phyloP scores from a whole-genome alignment of 2,888 invertebrate genomes.

The Drosophila meridiana region DNA sequence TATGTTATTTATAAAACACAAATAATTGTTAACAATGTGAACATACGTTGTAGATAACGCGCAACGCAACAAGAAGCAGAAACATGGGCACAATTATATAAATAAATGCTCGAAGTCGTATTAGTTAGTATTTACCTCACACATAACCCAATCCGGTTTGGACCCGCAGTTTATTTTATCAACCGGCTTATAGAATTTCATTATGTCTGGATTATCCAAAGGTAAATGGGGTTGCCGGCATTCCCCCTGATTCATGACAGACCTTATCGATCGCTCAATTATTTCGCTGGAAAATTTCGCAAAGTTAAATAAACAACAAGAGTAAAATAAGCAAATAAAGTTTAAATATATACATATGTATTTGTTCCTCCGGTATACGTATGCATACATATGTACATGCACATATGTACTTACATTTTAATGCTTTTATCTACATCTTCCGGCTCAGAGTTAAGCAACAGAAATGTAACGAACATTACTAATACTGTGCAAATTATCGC shows the following conservation, averaged over 20 bases:
- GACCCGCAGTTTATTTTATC: conserved; percentile 88
- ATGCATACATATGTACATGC: not conserved
- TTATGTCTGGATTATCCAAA: conserved; percentile 90
- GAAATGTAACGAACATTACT: conserved; percentile 42
- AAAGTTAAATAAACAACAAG: not conserved
- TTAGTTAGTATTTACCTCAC: conserved; percentile 86
- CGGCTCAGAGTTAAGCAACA: conserved; percentile 42
- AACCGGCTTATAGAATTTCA: conserved; percentile 89
- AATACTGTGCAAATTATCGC: conserved; percentile 25
- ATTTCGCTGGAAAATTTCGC: conserved; percentile 80
- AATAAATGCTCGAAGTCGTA: not conserved
- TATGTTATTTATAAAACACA: not conserved
- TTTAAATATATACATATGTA: not conserved
- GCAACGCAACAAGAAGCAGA: not conserved
- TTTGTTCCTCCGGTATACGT: not conserved
- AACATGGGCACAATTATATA: not conserved
- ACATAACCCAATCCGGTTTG: conserved; percentile 90
- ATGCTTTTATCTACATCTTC: conserved; percentile 58
- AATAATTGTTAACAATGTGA: not conserved
- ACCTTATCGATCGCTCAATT: conserved; percentile 86
- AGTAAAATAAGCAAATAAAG: not conserved
- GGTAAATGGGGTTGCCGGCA: conserved; percentile 89
- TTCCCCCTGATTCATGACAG: conserved; percentile 85
- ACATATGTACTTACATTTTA: conserved; percentile 68
- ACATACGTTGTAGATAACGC: not conserved